Evolutionary conservation across 2,888 invertebrate species (phyloP).

Genomic region (Eumacrocentrus americanus): DNA sequence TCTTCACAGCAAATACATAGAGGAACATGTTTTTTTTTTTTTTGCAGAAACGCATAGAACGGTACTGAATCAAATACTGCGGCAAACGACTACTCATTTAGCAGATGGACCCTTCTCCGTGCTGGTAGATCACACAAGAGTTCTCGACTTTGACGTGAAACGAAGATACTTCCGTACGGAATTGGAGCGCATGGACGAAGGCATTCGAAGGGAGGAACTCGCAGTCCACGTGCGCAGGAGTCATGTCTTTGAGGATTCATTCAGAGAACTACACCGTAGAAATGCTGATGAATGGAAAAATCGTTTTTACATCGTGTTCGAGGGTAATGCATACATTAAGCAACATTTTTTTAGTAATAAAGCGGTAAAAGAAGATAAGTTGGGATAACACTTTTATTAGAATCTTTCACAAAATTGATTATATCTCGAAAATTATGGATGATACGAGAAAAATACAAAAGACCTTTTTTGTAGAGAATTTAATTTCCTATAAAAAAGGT

Average conservation of each 20-base stretch:
- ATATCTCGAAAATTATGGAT: no score
- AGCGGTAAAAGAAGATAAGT: no score
- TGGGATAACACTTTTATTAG: no score
- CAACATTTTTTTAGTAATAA: no score
- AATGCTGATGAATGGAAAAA: constrained; percentile 90
- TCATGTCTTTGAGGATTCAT: constrained; percentile 88
- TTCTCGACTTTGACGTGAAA: constrained; percentile 90
- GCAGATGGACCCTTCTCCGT: constrained; percentile 88
- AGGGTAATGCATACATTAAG: constrained; percentile 74
- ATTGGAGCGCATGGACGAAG: constrained; percentile 81
- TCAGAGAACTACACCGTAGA: constrained; percentile 81
- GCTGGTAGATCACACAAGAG: constrained; percentile 83
- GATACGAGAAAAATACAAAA: no score
- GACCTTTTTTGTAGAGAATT: no score
- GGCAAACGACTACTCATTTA: constrained; percentile 78
- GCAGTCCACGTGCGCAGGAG: constrained; percentile 84
- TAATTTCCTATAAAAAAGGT: no score
- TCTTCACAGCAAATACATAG: neutral
- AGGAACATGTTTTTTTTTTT: constrained; percentile 19
- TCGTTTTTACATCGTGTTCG: constrained; percentile 89
- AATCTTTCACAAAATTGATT: no score
- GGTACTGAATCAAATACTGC: constrained; percentile 86
- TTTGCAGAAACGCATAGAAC: constrained; percentile 79
- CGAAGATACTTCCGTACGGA: constrained; percentile 86
- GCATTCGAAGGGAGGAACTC: constrained; percentile 79